A percentile compares a stretch with the other conserved stretches of the same genome.
Conservation (phyloP, 2,888 invertebrate genomes). For the Tromatobia lineatoria region DNA sequence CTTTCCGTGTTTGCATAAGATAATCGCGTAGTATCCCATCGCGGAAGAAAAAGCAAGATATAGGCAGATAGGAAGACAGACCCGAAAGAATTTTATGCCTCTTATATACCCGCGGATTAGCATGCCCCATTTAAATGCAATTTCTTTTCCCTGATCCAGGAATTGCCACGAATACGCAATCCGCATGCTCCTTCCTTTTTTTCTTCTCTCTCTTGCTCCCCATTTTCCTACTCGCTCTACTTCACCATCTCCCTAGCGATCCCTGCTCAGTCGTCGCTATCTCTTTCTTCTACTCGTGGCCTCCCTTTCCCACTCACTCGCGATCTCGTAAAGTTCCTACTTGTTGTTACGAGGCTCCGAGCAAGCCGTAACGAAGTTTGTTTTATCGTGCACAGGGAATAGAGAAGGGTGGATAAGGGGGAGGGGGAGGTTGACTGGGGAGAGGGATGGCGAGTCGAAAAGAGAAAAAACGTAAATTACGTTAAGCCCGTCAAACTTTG, state of each 20-base stretch:
- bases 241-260: slow-evolving; percentile 33
- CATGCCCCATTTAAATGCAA: slow-evolving; percentile 78
- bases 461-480: slow-evolving; percentile 61
- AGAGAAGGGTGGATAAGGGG: slow-evolving; percentile 64
- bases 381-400: slow-evolving; percentile 62
- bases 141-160: slow-evolving; percentile 75
- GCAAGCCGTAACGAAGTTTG: slow-evolving; percentile 71
- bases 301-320: slow-evolving; percentile 32
- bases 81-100: slow-evolving; percentile 52
- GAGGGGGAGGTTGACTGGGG: slow-evolving; percentile 33
- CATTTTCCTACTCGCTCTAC: slow-evolving; percentile 1
- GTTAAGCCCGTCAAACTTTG: slow-evolving; percentile 59
- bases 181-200: slow-evolving; percentile 48
- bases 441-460: slow-evolving; percentile 36
- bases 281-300: slow-evolving; percentile 2
- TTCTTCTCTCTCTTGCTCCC: not conserved
- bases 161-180: slow-evolving; percentile 76
- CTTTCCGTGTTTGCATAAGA: slow-evolving; percentile 63
- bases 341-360: slow-evolving; percentile 68
- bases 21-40: slow-evolving; percentile 45
- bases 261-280: slow-evolving; percentile 20
- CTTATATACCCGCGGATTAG: slow-evolving; percentile 70
- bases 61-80: slow-evolving; percentile 48
- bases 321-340: slow-evolving; percentile 68
- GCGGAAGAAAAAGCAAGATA: slow-evolving; percentile 36